A percentile compares a stretch with the other conserved stretches of the same genome.
Evolutionary conservation across 2,797 vertebrate species (phyloP).

Genomic region (Sciurus vulgaris): DNA sequence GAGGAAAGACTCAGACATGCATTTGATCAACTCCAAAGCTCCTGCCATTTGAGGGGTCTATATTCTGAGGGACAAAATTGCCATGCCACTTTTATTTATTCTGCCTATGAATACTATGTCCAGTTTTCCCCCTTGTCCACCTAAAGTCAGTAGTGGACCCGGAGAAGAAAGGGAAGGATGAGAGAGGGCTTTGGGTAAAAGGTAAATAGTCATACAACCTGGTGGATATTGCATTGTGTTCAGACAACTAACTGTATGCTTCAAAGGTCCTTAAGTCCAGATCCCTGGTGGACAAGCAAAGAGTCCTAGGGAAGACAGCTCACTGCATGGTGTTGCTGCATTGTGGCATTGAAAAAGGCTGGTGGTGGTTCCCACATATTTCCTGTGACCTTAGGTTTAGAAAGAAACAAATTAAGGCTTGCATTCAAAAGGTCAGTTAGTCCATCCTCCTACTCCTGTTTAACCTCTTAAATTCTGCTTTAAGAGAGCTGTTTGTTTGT

Average conservation of each 20-base stretch:
- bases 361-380: background rate
- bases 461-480: background rate
- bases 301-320: background rate
- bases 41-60: background rate
- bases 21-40: background rate
- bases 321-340: accelerated
- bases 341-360: background rate
- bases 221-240: background rate
- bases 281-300: background rate
- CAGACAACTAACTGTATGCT: background rate
- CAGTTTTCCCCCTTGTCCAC: background rate
- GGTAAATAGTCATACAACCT: background rate
- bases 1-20: background rate
- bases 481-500: background rate
- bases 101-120: background rate
- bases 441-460: background rate
- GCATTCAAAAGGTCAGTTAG: background rate
- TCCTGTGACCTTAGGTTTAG: background rate
- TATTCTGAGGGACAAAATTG: background rate
- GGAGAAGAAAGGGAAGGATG: background rate
- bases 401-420: background rate
- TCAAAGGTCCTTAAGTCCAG: background rate
- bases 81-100: background rate
- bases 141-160: background rate
- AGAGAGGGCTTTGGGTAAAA: background rate